Base-by-base conservation (phyloP, 92 coral and sea anemone genomes). In the Ricordea florida region DNA sequence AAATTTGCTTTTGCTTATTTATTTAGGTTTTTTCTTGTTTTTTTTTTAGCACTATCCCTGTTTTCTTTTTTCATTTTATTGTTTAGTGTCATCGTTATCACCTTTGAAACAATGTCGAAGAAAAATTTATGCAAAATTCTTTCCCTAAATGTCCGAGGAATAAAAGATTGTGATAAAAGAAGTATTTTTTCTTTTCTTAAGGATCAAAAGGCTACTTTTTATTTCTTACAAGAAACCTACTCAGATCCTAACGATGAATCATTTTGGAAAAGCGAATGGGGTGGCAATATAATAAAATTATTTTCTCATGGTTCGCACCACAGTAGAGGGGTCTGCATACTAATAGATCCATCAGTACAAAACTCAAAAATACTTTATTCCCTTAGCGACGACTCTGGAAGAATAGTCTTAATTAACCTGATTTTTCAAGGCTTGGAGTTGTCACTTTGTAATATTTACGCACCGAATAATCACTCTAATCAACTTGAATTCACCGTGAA, bases 161-260 rank as follows among this genome's bases (percentile, higher is more conserved):
- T 78, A 51, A 69, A 33, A 26, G 73, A 35, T 27, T 22, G 34
- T 49, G 30, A 7, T 22, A 78, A 66, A 52, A 48, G 56, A 4
- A 22, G 56, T 15, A 48, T 48, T 6, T 48, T 48, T 48, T 20
- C 30, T 6, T 22, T 1, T 48, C 30, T 22, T 22, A 48, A 22
- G 24, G 56, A 48, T 21, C 56, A 48, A 48, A 18, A 48, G 0
- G 56, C 56, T 22, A 48, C 56, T 22, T 38, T 50, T 22, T 48
- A 25, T 18, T 66, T 76, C 23, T 66, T 83, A 40, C 88, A 83
- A 76, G 84, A 76, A 67, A 83, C 84, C n/a, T 78, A 83, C 40
- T 72, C 62, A 29, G 52, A 62, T 11, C 34, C 61, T 13, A 57
- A 44, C 6, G 79, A 76, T 44, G 79, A 82, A 74, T 49, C n/a